Percentiles rank a stretch among this genome's conserved stretches.
Conservation (phyloP, 2,113 vertebrate genomes). For the Thalassarche chlororhynchos region DNA sequence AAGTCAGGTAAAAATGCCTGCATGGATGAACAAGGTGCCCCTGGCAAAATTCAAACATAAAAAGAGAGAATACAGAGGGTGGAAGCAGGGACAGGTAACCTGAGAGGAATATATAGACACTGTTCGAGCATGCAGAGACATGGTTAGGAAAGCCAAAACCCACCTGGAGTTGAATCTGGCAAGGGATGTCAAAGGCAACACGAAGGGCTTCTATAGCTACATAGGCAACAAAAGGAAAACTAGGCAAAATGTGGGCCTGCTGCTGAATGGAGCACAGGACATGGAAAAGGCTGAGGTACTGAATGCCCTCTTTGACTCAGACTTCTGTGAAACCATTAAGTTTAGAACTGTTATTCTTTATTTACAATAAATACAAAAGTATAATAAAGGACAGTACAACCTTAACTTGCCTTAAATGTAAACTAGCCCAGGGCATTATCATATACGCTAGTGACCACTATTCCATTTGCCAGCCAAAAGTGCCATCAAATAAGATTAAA, state of each 20-base stretch:
- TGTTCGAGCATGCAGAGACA: not conserved
- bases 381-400: not conserved
- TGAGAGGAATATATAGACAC: not conserved
- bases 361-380: not conserved
- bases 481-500: not conserved
- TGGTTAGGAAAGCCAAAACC: not conserved
- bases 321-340: not conserved
- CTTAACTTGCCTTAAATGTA: not conserved
- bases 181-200: not conserved
- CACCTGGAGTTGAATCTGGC: not conserved
- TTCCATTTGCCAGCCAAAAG: not conserved
- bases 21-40: not conserved
- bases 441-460: not conserved
- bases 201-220: not conserved
- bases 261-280: not conserved
- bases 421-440: not conserved
- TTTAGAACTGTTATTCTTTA: not conserved
- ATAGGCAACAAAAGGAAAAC: not conserved
- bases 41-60: not conserved
- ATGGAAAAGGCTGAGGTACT: not conserved
- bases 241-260: not conserved
- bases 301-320: not conserved
- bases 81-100: not conserved
- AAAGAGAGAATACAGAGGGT: not conserved
- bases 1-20: not conserved